These are phyloP conservation scores for Perca schrenkii DNA, from an alignment of 2,113 vertebrate genomes.

Conservation along the genomic window DNA sequence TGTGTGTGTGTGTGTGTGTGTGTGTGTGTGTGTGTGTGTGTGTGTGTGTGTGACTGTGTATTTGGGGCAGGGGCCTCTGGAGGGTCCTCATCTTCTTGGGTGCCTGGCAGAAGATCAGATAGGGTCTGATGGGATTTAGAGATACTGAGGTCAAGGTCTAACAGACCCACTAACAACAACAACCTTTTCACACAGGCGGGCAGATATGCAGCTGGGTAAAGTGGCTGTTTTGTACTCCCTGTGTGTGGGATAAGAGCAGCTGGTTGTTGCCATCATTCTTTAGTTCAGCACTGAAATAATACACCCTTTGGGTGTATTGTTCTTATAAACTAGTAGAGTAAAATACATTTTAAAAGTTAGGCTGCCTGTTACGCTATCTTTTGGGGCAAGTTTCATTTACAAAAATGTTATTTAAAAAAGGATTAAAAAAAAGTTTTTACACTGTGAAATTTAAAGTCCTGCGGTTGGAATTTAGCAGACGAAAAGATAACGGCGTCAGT, in stretches of 20 bases:
- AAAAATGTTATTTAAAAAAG: background rate
- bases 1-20: constrained; percentile 30
- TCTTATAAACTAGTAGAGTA: background rate
- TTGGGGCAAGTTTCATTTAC: background rate
- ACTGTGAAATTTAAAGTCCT: background rate
- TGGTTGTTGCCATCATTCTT: constrained; percentile 5
- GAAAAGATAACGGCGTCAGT: background rate
- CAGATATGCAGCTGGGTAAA: constrained; percentile 13
- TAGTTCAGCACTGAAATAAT: constrained; percentile 12
- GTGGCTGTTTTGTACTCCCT: constrained; percentile 19
- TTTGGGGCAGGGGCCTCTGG: constrained; percentile 33
- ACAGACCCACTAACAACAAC: constrained; percentile 58
- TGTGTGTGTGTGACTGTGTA: constrained; percentile 29
- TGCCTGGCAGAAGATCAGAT: constrained; percentile 64
- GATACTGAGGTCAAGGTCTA: constrained; percentile 53
- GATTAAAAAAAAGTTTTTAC: too few relatives aligned
- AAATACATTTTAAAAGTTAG: background rate
- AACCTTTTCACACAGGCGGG: constrained; percentile 40
- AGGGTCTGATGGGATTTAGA: constrained; percentile 35
- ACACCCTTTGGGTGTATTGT: background rate
- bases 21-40: constrained; percentile 16
- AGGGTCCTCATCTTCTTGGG: constrained; percentile 28
- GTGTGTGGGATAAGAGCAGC: constrained; percentile 30
- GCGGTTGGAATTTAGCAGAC: background rate
- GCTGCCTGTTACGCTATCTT: background rate